phyloP scores from a whole-genome alignment of 2,888 invertebrate species.

The Lymantria monacha region DNA sequence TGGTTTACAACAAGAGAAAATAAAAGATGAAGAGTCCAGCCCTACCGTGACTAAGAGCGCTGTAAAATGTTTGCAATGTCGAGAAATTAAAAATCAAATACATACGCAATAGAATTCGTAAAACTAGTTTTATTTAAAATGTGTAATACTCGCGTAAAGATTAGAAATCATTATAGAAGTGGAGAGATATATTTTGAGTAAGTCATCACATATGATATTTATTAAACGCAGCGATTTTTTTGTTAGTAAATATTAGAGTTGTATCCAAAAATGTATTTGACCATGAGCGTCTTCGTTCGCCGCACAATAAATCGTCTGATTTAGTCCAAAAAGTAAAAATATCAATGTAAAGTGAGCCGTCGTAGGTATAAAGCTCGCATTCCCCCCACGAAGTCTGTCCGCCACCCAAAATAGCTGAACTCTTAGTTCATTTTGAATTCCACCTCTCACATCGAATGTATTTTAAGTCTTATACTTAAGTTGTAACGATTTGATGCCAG shows the following conservation, averaged over 20 bases:
- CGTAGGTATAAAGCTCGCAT: neutral
- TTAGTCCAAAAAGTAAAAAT: neutral
- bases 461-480: conserved; percentile 2
- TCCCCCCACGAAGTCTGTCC: conserved; percentile 8
- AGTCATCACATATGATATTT: too few species aligned
- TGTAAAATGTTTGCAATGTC: too few species aligned
- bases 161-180: too few species aligned
- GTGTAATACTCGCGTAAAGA: too few species aligned
- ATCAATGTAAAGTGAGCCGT: neutral
- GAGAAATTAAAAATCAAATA: too few species aligned
- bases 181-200: too few species aligned
- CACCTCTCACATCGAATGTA: neutral
- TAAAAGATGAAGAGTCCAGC: too few species aligned
- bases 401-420: conserved; percentile 6
- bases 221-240: neutral
- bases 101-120: too few species aligned
- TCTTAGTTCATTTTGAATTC: conserved; percentile 10
- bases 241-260: neutral
- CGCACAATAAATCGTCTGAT: neutral
- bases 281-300: neutral
- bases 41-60: too few species aligned
- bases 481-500: conserved; percentile 1
- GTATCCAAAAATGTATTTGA: neutral
- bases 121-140: too few species aligned
- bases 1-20: too few species aligned